Conservation (phyloP, 2,797 vertebrate genomes). For the Taeniopygia guttata region DNA sequence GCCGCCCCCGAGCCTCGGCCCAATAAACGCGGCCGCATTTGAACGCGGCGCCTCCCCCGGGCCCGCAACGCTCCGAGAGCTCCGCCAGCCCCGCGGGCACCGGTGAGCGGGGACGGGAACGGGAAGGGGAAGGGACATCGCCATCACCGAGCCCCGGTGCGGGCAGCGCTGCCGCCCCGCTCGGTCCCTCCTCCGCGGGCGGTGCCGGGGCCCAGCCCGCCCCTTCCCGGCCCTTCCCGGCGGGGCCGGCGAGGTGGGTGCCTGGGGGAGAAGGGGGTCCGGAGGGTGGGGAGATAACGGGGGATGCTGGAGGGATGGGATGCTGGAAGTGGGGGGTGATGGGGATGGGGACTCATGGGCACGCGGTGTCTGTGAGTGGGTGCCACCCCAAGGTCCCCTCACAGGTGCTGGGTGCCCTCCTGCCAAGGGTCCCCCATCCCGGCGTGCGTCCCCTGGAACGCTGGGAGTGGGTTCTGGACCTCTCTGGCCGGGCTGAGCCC, state of each 20-base stretch:
- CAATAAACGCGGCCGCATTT: conserved; percentile 47
- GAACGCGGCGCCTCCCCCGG: background rate
- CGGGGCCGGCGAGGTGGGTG: background rate
- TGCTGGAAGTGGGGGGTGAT: background rate
- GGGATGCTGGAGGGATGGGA: background rate
- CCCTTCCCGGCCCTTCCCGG: background rate
- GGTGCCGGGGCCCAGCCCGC: background rate
- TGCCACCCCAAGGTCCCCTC: accelerated
- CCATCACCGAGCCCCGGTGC: too few relatives aligned
- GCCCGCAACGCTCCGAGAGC: background rate
- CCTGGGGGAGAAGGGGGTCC: background rate
- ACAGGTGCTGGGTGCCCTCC: background rate
- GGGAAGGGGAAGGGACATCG: too few relatives aligned
- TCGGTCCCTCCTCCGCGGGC: conserved; percentile 18
- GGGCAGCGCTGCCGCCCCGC: background rate
- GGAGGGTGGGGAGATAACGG: background rate
- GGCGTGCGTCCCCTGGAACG: background rate
- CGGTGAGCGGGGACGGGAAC: background rate
- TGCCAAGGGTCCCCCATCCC: background rate
- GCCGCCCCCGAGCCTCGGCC: background rate
- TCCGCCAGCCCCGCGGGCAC: background rate
- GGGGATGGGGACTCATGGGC: background rate
- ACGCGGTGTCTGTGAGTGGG: background rate
- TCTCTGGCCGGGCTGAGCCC: background rate
- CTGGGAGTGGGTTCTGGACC: background rate